Evolutionary conservation across 2,113 vertebrate species (phyloP).

Genomic region (Pimephales promelas): DNA sequence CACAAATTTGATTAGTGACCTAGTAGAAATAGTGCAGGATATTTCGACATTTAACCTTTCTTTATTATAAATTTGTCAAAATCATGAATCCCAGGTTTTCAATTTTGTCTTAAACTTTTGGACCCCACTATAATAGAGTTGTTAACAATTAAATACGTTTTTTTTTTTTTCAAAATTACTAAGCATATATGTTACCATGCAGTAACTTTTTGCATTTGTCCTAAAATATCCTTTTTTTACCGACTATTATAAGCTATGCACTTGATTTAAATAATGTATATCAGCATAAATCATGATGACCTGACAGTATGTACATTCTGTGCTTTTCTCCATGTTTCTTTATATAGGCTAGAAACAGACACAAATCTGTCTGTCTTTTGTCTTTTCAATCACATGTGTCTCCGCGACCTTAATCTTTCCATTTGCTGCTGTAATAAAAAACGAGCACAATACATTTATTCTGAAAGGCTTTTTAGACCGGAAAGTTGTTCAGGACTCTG

Average conservation of each 20-base stretch:
- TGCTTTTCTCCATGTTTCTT: neutral
- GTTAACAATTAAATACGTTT: neutral
- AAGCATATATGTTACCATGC: neutral
- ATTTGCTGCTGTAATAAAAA: slow-evolving; percentile 14
- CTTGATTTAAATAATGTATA: neutral
- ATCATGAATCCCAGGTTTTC: neutral
- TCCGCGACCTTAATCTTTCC: neutral
- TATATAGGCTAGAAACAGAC: neutral
- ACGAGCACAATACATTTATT: neutral
- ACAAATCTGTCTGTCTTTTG: neutral
- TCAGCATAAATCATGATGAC: neutral
- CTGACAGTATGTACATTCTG: neutral
- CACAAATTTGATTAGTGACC: slow-evolving; percentile 11
- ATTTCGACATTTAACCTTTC: neutral
- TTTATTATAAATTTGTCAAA: neutral
- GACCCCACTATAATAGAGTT: neutral
- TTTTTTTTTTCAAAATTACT: neutral
- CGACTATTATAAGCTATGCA: neutral
- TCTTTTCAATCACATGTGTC: neutral
- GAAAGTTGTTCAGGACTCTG: slow-evolving; percentile 36
- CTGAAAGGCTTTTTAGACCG: slow-evolving; percentile 33
- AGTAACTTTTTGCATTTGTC: neutral
- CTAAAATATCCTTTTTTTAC: neutral
- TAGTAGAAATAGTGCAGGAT: neutral
- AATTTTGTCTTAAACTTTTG: neutral